These are phyloP conservation scores for Theodoxus fluviatilis DNA, from an alignment of 2,888 invertebrate species.

Conservation along the genomic window DNA sequence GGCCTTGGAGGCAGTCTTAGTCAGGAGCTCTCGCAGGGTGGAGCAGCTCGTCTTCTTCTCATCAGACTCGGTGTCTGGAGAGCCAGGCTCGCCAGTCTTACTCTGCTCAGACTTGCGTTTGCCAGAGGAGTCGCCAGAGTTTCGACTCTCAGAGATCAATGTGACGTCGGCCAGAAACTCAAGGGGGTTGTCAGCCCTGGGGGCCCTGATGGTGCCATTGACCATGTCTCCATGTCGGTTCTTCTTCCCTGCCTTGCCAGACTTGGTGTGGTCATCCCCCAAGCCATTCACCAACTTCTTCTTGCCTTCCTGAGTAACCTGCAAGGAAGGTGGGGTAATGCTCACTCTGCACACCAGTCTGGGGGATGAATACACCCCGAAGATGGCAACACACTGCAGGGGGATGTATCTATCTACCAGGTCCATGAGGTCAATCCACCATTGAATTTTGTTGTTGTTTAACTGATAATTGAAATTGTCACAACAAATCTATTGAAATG, in stretches of 20 bases:
- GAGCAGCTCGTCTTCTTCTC: conserved; percentile 73
- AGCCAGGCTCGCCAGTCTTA: conserved; percentile 26
- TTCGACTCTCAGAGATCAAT: conserved; percentile 62
- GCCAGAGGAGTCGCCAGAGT: conserved; percentile 46
- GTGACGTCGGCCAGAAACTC: conserved; percentile 77
- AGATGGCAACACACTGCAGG: too few species aligned
- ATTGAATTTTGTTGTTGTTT: too few species aligned
- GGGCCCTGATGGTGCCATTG: conserved; percentile 40
- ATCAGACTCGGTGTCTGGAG: conserved; percentile 32
- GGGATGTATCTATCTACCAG: too few species aligned
- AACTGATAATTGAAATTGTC: too few species aligned
- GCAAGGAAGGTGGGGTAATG: too few species aligned
- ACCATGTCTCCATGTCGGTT: conserved; percentile 27
- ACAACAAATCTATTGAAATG: too few species aligned
- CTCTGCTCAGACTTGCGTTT: too few species aligned
- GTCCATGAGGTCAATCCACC: too few species aligned
- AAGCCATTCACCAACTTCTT: conserved; percentile 61
- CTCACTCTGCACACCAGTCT: too few species aligned
- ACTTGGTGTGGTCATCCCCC: conserved; percentile 46
- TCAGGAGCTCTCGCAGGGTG: conserved; percentile 80
- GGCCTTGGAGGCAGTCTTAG: conserved; percentile 72
- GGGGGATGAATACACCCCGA: too few species aligned
- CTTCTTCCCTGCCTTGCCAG: conserved; percentile 38
- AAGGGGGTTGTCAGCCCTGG: conserved; percentile 53
- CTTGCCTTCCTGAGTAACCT: conserved; percentile 36